Evolutionary conservation across 2,797 vertebrate genomes (phyloP), one percentile per base, ranked within the genome.

Genomic region (Microhierax caerulescens): DNA sequence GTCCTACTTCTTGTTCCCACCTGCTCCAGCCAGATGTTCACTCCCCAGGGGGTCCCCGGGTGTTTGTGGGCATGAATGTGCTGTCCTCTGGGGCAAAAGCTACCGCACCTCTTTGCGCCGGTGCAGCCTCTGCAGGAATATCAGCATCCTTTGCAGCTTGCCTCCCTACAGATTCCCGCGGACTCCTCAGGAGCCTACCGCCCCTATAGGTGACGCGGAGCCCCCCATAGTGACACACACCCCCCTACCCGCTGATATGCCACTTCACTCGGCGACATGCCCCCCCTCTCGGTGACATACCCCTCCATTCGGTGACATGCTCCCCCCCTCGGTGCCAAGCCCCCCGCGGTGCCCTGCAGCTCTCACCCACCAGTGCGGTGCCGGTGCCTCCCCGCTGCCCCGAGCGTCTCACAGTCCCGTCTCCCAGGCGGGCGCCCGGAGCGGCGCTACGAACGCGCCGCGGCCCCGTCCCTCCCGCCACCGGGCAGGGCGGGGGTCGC

Each of bases 81-180:
- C 17, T 41, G 3, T 28, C 19, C 32, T 60, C 20, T 9, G 53
- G 15, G 20, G 4, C 9, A n/a, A 37, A 48, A 32, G 3, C 27
- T 3, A 2, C 68, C 2, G 41, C 81, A 6, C 12, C 15, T 24
- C 59, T 25, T 10, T 3, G 72, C 1, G 4, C 13, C 12, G 6
- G 6, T 4, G 43, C 75, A 27, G 78, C 51, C 51, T 5, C 54
- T 8, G 51, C 4, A 7, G 69, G 27, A 37, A 0, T 0, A 16
- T 0, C 13, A 27, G 70, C 83, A 67, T 50, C 36, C 70, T 30
- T 3, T 2, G 45, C 4, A 23, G 20, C n/a, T 15, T 1, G n/a
- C 16, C 9, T 19, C 0, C 11, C 5, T 1, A 6, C 3, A 25
- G 56, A 15, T 20, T 43, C 13, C 36, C 7, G 1, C 39, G 9